Percentiles rank a stretch among this genome's conserved stretches.
These are phyloP conservation scores for Drosophila nr. fundita DNA, from an alignment of 2,888 invertebrate species.

Conservation along the genomic window DNA sequence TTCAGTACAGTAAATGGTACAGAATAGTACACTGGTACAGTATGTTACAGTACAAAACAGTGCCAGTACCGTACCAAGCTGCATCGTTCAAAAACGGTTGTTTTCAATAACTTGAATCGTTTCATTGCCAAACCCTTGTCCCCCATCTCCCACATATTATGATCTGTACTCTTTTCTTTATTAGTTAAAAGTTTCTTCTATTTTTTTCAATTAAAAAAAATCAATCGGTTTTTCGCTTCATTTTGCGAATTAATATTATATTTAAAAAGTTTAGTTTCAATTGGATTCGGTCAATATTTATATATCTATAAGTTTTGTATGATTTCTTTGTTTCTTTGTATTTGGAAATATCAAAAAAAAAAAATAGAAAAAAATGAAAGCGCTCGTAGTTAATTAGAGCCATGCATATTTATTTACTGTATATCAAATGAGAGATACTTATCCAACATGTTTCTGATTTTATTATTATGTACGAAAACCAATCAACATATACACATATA, in stretches of 20 bases:
- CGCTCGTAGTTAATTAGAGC: slow-evolving; percentile 45
- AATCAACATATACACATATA: slow-evolving; percentile 11
- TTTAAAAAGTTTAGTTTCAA: slow-evolving; percentile 31
- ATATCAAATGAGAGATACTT: slow-evolving; percentile 40
- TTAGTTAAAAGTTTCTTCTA: slow-evolving; percentile 20
- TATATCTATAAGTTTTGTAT: slow-evolving; percentile 47
- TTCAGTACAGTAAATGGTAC: not conserved
- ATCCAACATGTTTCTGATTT: slow-evolving; percentile 39
- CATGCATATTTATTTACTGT: slow-evolving; percentile 68
- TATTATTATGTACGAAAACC: slow-evolving; percentile 25
- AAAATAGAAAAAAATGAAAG: slow-evolving; percentile 2
- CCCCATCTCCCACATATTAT: slow-evolving; percentile 1
- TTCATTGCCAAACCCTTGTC: not conserved
- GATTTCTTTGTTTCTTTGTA: slow-evolving; percentile 54
- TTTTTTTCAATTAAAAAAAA: slow-evolving; percentile 6
- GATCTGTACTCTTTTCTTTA: slow-evolving; percentile 34
- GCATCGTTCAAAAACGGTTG: not conserved
- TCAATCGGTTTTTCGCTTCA: slow-evolving; percentile 31
- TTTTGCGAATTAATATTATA: slow-evolving; percentile 23
- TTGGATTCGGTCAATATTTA: slow-evolving; percentile 28
- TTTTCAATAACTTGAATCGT: not conserved
- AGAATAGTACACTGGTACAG: slow-evolving; percentile 1
- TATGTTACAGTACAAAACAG: not conserved
- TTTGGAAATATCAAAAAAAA: slow-evolving; percentile 21
- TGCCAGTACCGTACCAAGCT: not conserved